Evolutionary conservation across 2,113 vertebrate genomes (phyloP), one percentile per base, ranked within the genome.

Genomic region (Nothoprocta pentlandii): DNA sequence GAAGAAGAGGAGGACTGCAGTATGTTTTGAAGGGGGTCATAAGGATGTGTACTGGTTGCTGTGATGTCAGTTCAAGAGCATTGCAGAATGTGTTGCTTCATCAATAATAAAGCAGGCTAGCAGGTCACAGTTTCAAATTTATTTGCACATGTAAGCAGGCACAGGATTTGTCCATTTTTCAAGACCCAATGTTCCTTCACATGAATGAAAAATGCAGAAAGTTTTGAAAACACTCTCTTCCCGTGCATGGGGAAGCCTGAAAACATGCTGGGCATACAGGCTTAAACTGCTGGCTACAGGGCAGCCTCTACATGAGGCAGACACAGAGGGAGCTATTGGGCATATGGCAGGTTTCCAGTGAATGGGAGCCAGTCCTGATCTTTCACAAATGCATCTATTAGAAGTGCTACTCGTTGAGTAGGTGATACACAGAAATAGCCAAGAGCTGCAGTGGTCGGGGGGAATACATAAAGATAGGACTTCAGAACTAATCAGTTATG

Each of bases 261-360:
- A 67, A 83, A 76, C 12, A 12, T 22, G 47, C 23, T 5, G 7
- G 30, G 7, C 7, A 51, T 32, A 47, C 0, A 2, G 51, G 11
- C 22, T 78, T 74, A 63, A 64, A 21, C 12, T 64, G 25, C 21
- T 93, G 56, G 44, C 39, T 64, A 34, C 4, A 19, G 11, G 4
- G 7, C 51, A 34, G 34, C 34, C 34, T 34, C 34, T 34, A 34
- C 34, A 16, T 10, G 17, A 41, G 42, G 54, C 12, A 80, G 19
- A 53, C 7, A 54, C 51, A 58, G 36, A 77, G 6, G 28, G 25
- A 77, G 30, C 28, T 74, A 30, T 47, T 4, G 5, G 22, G 9
- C 36, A 39, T 14, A 49, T 14, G 26, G 8, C 41, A 6, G 3
- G 0, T 34, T 93, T 94, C 80, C 46, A n/a, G 73, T 69, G 44